Base-by-base conservation (phyloP, 2,888 invertebrate genomes). In the Brenthis hecate region DNA sequence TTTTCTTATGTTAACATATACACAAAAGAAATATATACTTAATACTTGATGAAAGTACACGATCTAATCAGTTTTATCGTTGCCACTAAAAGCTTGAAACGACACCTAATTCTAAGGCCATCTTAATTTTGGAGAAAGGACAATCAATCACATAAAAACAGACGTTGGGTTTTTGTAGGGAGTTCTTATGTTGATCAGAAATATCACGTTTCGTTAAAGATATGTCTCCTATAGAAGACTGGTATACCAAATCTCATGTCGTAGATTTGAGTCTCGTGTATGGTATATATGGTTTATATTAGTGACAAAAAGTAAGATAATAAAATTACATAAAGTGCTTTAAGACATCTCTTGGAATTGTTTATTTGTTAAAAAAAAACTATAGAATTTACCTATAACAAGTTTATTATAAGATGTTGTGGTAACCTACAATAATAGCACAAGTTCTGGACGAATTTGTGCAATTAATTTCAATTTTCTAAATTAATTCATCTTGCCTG, bases 71-170 rank as follows among this genome's bases (percentile, higher is more conserved):
- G 72, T 70, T 68, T 65, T 67, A 73, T 73, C 67, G 67, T 54
- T 57, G 60, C 50, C 68, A 68, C 65, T 65, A 68, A 71, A 56
- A 62, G 66, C 50, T 60, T n/a, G 51, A 66, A 84, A 86, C 78
- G 75, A 85, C 75, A 79, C 70, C 76, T 79, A 78, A 84, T 84
- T 84, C 79, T 79, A 70, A 77, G 81, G 76, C 78, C 79, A 78
- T 81, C 84, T 81, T 86, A 85, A 86, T 86, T 87, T 82, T 83
- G 74, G 75, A 68, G 72, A 77, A 72, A 72, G 74, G 65, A 74
- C 74, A 77, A 79, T 81, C 79, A 77, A 79, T 81, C 80, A 79
- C 76, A 72, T 71, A 78, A 74, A 80, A 80, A 80, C 77, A 78
- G 76, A 74, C 69, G 54, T 65, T 55, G 57, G 61, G 72, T 76